Conservation (phyloP, 2,797 vertebrate species). For the Sciurus vulgaris region DNA sequence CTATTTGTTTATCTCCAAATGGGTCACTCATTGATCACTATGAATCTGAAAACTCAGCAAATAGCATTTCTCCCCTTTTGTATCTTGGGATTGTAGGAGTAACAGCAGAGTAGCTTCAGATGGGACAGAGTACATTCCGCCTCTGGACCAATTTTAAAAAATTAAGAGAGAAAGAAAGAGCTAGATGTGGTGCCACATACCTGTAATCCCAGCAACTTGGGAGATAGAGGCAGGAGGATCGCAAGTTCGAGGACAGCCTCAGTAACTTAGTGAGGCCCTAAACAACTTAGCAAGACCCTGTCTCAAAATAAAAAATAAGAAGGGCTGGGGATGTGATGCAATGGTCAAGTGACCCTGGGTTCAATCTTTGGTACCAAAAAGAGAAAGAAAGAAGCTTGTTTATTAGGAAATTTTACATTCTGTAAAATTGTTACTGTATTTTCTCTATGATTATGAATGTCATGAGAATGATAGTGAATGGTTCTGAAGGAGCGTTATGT, state of each 20-base stretch:
- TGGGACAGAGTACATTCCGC: background rate
- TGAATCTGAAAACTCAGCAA: slow-evolving; percentile 19
- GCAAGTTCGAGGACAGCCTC: too few relatives aligned
- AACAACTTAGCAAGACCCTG: too few relatives aligned
- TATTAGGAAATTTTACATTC: slow-evolving; percentile 11
- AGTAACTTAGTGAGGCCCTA: too few relatives aligned
- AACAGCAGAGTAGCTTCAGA: background rate
- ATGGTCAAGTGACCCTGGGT: too few relatives aligned
- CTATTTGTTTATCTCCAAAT: slow-evolving; percentile 31
- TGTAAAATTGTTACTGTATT: background rate
- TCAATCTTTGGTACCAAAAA: too few relatives aligned
- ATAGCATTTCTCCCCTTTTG: background rate
- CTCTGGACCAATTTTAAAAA: slow-evolving; percentile 13
- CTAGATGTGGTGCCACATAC: too few relatives aligned
- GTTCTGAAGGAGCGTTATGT: slow-evolving; percentile 14
- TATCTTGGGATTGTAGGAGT: background rate
- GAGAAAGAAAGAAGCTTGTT: background rate
- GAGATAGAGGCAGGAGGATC: too few relatives aligned
- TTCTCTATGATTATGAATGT: background rate
- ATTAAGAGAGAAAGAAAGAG: background rate
- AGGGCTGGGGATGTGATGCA: too few relatives aligned
- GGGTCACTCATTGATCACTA: background rate
- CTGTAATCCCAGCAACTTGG: too few relatives aligned
- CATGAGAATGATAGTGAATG: background rate
- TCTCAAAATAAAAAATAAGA: too few relatives aligned